Percentiles rank a stretch among this genome's conserved stretches.
Conservation (phyloP, 2,113 vertebrate genomes). For the Salvelinus fontinalis region DNA sequence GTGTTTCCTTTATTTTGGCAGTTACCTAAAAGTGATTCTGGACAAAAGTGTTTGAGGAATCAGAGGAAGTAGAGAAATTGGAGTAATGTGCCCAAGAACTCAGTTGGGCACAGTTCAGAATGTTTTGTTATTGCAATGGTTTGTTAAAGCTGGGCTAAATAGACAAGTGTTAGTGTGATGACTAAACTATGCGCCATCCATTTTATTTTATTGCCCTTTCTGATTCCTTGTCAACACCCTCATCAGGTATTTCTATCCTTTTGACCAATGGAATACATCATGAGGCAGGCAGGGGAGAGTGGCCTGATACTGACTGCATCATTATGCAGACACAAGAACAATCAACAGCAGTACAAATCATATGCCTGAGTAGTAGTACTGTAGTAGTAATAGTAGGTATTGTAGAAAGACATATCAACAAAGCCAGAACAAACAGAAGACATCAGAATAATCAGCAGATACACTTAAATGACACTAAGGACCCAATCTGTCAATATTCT, state of each 20-base stretch:
- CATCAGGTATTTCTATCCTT: conserved; percentile 36
- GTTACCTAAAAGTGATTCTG: not conserved
- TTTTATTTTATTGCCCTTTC: conserved; percentile 12
- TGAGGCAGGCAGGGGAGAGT: conserved; percentile 48
- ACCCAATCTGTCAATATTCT: conserved; percentile 38
- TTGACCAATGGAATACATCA: conserved; percentile 60
- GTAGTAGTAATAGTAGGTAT: conserved; percentile 40
- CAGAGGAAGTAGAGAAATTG: conserved; percentile 10
- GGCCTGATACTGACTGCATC: conserved; percentile 25
- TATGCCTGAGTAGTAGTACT: conserved; percentile 65
- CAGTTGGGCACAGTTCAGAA: conserved; percentile 9
- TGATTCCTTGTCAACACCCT: conserved; percentile 35
- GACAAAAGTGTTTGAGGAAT: not conserved
- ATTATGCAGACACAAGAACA: conserved; percentile 39
- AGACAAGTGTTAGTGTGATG: not conserved
- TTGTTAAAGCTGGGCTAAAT: conserved; percentile 27
- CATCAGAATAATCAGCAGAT: conserved; percentile 17
- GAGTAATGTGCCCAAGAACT: not conserved
- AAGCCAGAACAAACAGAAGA: conserved; percentile 50
- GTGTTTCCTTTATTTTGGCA: no score
- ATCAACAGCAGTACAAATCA: conserved; percentile 65
- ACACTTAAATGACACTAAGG: conserved; percentile 21
- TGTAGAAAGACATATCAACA: conserved; percentile 61
- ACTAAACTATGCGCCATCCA: conserved; percentile 20
- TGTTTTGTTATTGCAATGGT: conserved; percentile 49